A percentile compares a stretch with the other conserved stretches of the same genome.
Conservation (phyloP, 1,140 invertebrate species). For the Tribolium madens region DNA sequence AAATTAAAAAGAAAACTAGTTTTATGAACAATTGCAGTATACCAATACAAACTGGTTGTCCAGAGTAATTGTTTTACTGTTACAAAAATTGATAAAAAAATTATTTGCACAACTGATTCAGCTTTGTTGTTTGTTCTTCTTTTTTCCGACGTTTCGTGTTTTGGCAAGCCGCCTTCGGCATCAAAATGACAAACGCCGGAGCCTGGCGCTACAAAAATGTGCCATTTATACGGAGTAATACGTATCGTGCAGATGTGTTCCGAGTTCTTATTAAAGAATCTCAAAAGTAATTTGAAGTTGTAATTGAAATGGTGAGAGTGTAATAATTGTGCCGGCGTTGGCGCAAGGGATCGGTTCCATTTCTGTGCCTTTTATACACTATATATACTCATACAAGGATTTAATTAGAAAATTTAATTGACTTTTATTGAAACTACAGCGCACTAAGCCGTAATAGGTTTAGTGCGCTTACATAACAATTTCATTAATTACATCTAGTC, state of each 20-base stretch:
- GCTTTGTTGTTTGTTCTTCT: too few relatives aligned
- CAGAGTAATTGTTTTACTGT: too few relatives aligned
- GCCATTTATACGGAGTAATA: conserved; percentile 41
- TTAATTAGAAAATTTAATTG: conserved; percentile 65
- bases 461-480: conserved; percentile 51
- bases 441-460: conserved; percentile 50
- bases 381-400: conserved; percentile 61
- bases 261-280: conserved; percentile 62
- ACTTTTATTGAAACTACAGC: conserved; percentile 57
- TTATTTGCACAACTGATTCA: too few relatives aligned
- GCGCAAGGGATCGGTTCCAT: conserved; percentile 58
- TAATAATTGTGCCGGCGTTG: conserved; percentile 59
- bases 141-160: too few relatives aligned
- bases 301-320: conserved; percentile 65
- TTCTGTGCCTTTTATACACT: conserved; percentile 59
- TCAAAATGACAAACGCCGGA: background rate
- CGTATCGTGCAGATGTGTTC: conserved; percentile 58
- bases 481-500: conserved; percentile 52
- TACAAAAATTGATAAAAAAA: too few relatives aligned
- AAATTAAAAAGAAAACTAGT: too few relatives aligned
- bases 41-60: too few relatives aligned
- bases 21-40: too few relatives aligned
- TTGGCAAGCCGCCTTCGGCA: too few relatives aligned
- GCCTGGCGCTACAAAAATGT: conserved; percentile 28
- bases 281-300: conserved; percentile 59